Conservation (phyloP, 1,140 invertebrate genomes). For the Micrasema longulum region DNA sequence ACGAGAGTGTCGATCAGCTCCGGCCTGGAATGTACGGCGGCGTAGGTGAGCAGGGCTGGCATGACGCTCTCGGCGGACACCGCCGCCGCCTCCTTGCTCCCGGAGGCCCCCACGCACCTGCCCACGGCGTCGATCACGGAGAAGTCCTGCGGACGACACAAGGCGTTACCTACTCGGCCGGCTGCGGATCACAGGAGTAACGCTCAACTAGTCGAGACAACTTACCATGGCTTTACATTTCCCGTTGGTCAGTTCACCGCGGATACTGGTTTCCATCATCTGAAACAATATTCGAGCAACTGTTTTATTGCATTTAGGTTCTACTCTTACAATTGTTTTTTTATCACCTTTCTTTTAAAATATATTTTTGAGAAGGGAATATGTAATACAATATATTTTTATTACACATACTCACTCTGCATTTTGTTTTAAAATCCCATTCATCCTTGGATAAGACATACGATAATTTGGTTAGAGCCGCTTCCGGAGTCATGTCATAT, state of each 20-base stretch:
- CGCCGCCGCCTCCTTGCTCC: conserved; percentile 13
- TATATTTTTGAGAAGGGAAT: background rate
- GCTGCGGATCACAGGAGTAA: too few species aligned
- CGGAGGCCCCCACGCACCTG: conserved; percentile 21
- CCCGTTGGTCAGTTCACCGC: conserved; percentile 68
- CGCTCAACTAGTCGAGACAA: conserved; percentile 1
- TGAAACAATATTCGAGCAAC: conserved; percentile 57
- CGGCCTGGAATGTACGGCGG: conserved; percentile 14
- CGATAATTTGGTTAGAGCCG: conserved; percentile 90
- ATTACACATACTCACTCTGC: conserved; percentile 64
- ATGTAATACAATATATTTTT: too few species aligned
- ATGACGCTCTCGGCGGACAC: conserved; percentile 27
- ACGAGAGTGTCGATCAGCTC: conserved; percentile 22
- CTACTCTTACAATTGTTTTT: too few species aligned
- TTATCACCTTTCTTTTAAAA: background rate
- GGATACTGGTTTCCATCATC: conserved; percentile 85
- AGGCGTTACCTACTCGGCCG: background rate
- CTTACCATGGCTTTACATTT: conserved; percentile 57
- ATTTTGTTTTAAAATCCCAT: conserved; percentile 80
- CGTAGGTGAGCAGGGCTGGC: conserved; percentile 26
- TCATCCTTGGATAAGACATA: conserved; percentile 91
- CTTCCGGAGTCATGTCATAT: conserved; percentile 95
- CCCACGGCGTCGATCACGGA: conserved; percentile 78
- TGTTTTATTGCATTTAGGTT: background rate
- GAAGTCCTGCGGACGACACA: conserved; percentile 65